Base-by-base conservation (phyloP, 2,113 vertebrate species). In the Tympanuchus pallidicinctus region DNA sequence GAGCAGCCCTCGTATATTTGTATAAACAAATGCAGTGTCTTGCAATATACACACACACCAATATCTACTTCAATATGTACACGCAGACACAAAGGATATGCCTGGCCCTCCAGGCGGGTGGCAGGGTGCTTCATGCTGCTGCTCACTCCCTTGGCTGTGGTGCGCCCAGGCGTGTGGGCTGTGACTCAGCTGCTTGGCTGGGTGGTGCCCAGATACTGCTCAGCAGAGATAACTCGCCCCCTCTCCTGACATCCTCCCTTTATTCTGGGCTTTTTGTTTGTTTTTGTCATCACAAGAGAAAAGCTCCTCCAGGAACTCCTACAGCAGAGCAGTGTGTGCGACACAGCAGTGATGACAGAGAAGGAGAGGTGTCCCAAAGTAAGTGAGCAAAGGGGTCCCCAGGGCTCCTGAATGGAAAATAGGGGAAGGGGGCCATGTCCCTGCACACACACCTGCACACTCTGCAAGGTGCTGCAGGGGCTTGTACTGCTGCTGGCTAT, bases 121-220 rank as follows among this genome's bases (percentile, higher is more conserved):
- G 47, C 3, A 0, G 61, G 13, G 10, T 48, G 43, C 66, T 6
- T 40, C 1, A 1, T 9, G 2, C 7, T 15, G 1, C 14, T 54
- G 12, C 24, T 8, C 34, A 54, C 40, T 54, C 22, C 30, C 36
- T 8, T 2, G 1, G 42, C 25, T 27, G 8, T 30, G 24, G 7
- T 8, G 70, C 75, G 5, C 59, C 3, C 8, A 54, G 66, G 59
- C 22, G 0, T 7, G 0, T 15, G 50, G 36, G 38, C 65, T 17
- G 3, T 96, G 97, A 97, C 97, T 97, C 97, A 97, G 96, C 96
- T 75, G 14, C 91, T 15, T 6, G 64, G 64, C 89, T 54, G 96
- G 97, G 96, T 95, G 96, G 93, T 65, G 94, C 76, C 76, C 66
- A 10, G 82, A 57, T 18, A 0, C 60, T 97, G 96, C 87, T 93